Conservation (phyloP, 2,797 vertebrate species). For the Buceros bicornis region DNA sequence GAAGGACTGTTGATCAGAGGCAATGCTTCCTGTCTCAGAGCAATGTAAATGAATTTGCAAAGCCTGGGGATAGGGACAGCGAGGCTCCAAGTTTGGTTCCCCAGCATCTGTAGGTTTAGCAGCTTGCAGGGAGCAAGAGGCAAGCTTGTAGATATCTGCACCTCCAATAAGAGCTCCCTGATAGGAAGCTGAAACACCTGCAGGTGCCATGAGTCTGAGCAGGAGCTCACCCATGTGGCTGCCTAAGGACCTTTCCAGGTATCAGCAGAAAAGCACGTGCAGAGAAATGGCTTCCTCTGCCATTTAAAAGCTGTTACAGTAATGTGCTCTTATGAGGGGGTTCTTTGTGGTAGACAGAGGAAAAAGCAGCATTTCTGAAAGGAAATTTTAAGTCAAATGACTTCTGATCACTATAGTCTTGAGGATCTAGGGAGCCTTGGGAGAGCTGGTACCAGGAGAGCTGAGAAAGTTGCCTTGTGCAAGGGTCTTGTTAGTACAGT, state of each 20-base stretch:
- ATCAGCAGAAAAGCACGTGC: neutral
- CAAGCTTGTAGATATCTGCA: neutral
- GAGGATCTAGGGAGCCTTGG: neutral
- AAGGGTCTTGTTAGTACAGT: rapidly evolving
- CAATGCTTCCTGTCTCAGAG: neutral
- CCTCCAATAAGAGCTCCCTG: neutral
- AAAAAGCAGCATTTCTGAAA: neutral
- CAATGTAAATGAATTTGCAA: neutral
- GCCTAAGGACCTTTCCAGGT: neutral
- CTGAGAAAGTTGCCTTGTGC: neutral
- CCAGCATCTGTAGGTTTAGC: neutral
- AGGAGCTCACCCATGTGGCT: neutral
- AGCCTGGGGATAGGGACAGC: neutral
- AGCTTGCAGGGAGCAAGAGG: neutral
- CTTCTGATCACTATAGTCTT: neutral
- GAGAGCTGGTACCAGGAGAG: neutral
- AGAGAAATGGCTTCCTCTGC: neutral
- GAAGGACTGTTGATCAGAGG: neutral
- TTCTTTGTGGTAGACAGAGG: neutral
- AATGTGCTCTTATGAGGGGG: neutral
- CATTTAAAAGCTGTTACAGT: neutral
- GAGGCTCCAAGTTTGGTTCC: neutral
- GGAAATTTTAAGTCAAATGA: neutral
- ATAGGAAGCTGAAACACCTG: neutral
- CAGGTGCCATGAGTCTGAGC: neutral